Evolutionary conservation across 2,113 vertebrate genomes (phyloP).

Genomic region (Acanthochromis polyacanthus): DNA sequence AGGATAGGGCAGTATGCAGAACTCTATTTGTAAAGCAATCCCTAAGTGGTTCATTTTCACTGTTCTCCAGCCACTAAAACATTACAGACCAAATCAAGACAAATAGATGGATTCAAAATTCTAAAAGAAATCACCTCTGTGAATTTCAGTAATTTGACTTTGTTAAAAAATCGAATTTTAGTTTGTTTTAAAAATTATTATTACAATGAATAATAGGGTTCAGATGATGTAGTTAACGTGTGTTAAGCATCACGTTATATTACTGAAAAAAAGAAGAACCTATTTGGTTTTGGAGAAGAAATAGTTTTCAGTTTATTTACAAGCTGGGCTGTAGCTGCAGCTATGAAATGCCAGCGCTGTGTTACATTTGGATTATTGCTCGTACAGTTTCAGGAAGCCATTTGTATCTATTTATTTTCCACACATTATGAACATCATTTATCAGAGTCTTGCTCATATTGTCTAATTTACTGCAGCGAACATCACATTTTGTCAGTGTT

Average conservation of each 20-base stretch:
- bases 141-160: background rate
- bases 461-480: background rate
- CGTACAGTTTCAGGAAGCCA: background rate
- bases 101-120: background rate
- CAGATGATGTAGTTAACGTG: background rate
- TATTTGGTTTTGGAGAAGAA: background rate
- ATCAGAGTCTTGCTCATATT: background rate
- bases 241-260: background rate
- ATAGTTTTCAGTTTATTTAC: constrained; percentile 2
- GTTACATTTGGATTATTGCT: background rate
- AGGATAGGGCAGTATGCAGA: background rate
- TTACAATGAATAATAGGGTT: background rate
- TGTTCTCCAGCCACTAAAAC: constrained; percentile 17
- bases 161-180: background rate
- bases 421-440: background rate
- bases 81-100: background rate
- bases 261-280: too few relatives aligned
- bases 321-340: background rate
- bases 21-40: constrained; percentile 14
- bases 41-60: background rate
- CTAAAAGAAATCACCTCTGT: background rate
- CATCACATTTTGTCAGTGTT: background rate
- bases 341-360: background rate
- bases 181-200: background rate
- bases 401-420: background rate